A percentile compares a stretch with the other conserved stretches of the same genome.
Evolutionary conservation across 2,888 invertebrate genomes (phyloP).

Genomic region (Fragum whitleyi): DNA sequence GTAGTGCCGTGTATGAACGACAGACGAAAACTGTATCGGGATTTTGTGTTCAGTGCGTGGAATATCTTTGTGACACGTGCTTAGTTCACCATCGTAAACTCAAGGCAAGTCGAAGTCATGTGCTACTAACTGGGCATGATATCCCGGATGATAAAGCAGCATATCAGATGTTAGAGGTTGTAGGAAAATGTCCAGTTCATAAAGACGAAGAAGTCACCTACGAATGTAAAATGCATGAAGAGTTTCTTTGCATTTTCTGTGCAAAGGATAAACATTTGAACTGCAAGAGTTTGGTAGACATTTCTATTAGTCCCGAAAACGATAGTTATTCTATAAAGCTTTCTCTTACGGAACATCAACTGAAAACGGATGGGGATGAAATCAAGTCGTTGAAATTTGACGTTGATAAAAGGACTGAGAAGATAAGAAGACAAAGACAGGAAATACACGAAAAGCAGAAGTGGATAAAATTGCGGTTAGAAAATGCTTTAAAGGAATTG

Average conservation of each 20-base stretch:
- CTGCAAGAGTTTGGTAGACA: constrained; percentile 13
- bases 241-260: constrained; percentile 30
- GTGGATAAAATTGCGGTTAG: background rate
- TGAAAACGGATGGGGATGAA: background rate
- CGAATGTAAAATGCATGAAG: constrained; percentile 30
- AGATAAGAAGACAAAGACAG: background rate
- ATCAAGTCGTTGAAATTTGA: background rate
- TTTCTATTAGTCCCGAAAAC: background rate
- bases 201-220: constrained; percentile 22
- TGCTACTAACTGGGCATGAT: constrained; percentile 23
- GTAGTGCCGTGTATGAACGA: constrained; percentile 23
- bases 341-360: background rate
- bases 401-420: background rate
- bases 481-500: background rate
- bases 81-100: constrained; percentile 39
- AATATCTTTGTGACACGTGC: constrained; percentile 46
- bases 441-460: constrained; percentile 1
- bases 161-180: constrained; percentile 25
- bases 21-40: background rate
- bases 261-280: constrained; percentile 28
- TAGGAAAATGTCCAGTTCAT: constrained; percentile 33
- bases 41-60: constrained; percentile 44
- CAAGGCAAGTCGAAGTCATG: constrained; percentile 39
- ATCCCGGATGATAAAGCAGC: constrained; percentile 26
- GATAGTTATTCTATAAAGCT: background rate